Base-by-base conservation (phyloP, 2,113 vertebrate genomes). In the Podilymbus podiceps region DNA sequence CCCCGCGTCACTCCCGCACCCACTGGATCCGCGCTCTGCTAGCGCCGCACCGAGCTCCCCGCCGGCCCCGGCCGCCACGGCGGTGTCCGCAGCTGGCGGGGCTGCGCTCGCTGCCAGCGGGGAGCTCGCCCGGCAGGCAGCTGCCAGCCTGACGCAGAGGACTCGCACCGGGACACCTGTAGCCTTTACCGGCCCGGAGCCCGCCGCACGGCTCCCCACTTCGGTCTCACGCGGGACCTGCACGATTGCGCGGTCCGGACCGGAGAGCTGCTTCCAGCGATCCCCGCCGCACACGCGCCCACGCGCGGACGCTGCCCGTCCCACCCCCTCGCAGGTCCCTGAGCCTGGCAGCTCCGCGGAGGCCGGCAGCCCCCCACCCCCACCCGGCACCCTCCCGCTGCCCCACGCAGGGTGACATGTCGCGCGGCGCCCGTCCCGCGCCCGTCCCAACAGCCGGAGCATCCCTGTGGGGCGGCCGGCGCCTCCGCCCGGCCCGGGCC, bases 221-320 rank as follows among this genome's bases (percentile, higher is more conserved):
- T 2, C 2, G 0, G 1, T 12, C 25, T 11, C 55, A 0, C 66
- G 2, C 24, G 16, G 23, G 18, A 19, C 66, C 67, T 1, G 53
- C 82, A 33, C 16, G 15, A 28, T 3, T 9, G 64, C 71, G 4
- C 16, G 22, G 33, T 7, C 9, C 28, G 28, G 18, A 10, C 42
- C 15, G 12, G 11, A 3, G 17, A 46, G 30, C 19, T 15, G 31
- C 58, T 31, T 4, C 46, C 50, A 17, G n/a, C 46, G 44, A 27
- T 21, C 22, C 42, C 4, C 46, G 1, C 17, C n/a, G n/a, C n/a
- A n/a, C n/a, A n/a, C n/a, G n/a, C 35, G 63, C 33, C 19, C 44
- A 27, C 50, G 27, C 12, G 31, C 5, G 44, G 56, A 8, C 75
- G 5, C 42, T 4, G 68, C 67, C 44, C 31, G 44, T 19, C 68